Evolutionary conservation across 2,888 invertebrate species (phyloP).

Genomic region (Aphidoletes aphidimyza): DNA sequence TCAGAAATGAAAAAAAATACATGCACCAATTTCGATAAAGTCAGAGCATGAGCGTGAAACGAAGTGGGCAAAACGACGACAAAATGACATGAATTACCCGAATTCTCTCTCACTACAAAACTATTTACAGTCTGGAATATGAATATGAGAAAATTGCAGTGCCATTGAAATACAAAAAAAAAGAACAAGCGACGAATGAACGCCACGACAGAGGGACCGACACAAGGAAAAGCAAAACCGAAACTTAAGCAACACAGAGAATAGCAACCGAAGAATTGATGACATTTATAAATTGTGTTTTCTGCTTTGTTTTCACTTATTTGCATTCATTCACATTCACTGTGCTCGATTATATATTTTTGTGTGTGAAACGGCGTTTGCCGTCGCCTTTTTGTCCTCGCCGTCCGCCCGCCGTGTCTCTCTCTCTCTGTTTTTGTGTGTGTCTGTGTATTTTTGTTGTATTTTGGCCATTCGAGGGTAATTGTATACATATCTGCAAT

Average conservation of each 20-base stretch:
- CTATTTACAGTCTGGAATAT: neutral
- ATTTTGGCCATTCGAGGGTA: conserved; percentile 12
- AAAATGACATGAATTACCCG: conserved; percentile 49
- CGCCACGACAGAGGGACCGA: too few relatives aligned
- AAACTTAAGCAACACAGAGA: conserved; percentile 28
- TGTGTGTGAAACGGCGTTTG: neutral
- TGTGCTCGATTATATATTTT: conserved; percentile 1
- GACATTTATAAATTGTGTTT: conserved; percentile 53
- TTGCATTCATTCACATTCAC: conserved; percentile 48
- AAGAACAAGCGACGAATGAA: neutral
- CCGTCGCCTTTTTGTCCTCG: neutral
- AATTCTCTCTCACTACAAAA: neutral
- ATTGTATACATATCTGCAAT: conserved; percentile 53
- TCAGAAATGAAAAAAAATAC: too few relatives aligned
- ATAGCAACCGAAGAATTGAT: conserved; percentile 37
- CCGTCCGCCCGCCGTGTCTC: neutral
- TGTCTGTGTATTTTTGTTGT: neutral
- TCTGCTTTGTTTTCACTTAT: conserved; percentile 48
- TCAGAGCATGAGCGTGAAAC: neutral
- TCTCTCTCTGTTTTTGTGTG: neutral
- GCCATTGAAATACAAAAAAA: neutral
- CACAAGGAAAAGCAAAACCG: neutral
- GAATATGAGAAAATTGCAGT: neutral
- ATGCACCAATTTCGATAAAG: neutral
- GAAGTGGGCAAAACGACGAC: neutral